These are phyloP conservation scores for Eutolmus rufibarbis DNA, from an alignment of 2,888 invertebrate species.

Conservation along the genomic window DNA sequence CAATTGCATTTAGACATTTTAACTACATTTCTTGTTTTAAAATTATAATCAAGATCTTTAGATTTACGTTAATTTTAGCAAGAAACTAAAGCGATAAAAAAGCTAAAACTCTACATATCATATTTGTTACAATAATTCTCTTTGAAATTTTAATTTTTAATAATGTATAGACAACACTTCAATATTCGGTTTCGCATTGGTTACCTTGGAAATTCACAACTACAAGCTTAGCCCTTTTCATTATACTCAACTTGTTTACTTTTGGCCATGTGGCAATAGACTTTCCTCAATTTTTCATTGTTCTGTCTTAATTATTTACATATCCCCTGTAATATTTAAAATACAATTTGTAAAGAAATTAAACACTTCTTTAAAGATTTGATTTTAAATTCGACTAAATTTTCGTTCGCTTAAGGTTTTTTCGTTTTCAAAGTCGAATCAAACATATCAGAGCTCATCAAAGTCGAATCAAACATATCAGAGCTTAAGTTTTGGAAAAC, in stretches of 20 bases:
- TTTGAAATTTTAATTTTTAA: too few species aligned
- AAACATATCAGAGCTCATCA: not conserved
- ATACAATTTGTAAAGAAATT: not conserved
- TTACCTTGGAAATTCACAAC: not conserved
- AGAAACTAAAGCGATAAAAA: too few species aligned
- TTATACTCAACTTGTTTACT: not conserved
- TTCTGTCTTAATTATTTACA: not conserved
- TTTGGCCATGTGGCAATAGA: not conserved
- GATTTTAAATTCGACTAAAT: not conserved
- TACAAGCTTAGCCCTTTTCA: not conserved
- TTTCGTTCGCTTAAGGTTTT: not conserved
- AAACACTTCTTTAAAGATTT: not conserved
- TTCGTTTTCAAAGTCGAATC: not conserved
- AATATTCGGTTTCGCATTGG: too few species aligned
- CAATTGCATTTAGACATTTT: too few species aligned
- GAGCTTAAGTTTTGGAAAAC: not conserved
- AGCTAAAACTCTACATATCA: too few species aligned
- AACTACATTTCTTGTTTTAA: too few species aligned
- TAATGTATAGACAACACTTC: too few species aligned
- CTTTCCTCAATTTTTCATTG: not conserved
- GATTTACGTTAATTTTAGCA: too few species aligned
- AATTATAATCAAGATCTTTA: too few species aligned
- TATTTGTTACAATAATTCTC: too few species aligned
- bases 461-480: not conserved
- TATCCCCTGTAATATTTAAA: not conserved